These are phyloP conservation scores for Embidobia sp. DNA, from an alignment of 2,888 invertebrate species.

Conservation along the genomic window DNA sequence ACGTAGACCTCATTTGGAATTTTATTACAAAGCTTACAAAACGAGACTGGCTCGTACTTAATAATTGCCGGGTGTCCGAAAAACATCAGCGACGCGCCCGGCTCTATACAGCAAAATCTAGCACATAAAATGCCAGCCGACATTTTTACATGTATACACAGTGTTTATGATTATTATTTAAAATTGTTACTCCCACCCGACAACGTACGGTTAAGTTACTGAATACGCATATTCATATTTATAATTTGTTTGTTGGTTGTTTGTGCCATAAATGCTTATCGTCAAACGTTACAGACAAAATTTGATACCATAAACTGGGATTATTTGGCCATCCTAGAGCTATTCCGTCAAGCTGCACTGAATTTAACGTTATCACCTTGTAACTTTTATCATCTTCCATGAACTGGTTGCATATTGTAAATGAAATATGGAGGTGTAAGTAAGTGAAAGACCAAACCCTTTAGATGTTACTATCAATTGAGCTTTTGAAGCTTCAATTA, in stretches of 20 bases:
- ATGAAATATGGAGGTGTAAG: too few relatives aligned
- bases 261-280: slow-evolving; percentile 58
- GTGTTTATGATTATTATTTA: slow-evolving; percentile 28
- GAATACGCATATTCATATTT: slow-evolving; percentile 18
- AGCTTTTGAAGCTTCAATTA: too few relatives aligned
- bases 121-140: slow-evolving; percentile 37
- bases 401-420: too few relatives aligned
- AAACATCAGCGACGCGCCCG: slow-evolving; percentile 27
- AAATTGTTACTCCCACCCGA: slow-evolving; percentile 26
- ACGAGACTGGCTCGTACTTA: slow-evolving; percentile 54
- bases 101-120: slow-evolving; percentile 49
- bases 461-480: too few relatives aligned
- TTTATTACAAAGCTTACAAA: slow-evolving; percentile 64
- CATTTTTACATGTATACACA: slow-evolving; percentile 35
- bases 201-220: slow-evolving; percentile 35
- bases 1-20: slow-evolving; percentile 41
- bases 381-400: too few relatives aligned
- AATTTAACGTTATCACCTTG: too few relatives aligned
- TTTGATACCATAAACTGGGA: too few relatives aligned
- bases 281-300: slow-evolving; percentile 48
- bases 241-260: slow-evolving; percentile 5
- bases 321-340: too few relatives aligned
- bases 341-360: too few relatives aligned
- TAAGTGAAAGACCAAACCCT: too few relatives aligned
- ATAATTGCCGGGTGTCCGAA: slow-evolving; percentile 21